Evolutionary conservation across 2,113 vertebrate species (phyloP), one percentile per base, ranked within the genome.

Genomic region (Tragelaphus scriptus): DNA sequence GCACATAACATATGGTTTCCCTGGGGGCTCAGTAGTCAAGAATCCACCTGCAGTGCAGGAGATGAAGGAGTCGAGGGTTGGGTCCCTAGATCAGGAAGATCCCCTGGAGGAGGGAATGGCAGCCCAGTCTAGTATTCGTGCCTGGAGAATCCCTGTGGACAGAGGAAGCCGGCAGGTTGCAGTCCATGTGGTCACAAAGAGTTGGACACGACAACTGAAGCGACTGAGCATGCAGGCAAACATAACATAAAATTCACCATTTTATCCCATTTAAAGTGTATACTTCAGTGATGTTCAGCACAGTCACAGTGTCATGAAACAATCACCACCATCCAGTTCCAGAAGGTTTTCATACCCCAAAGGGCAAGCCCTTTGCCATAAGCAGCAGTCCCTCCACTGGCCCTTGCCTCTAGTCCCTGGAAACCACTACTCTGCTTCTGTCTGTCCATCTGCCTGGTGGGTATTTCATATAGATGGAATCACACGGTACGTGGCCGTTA

Each of bases 131-230:
- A 7, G 12, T 25, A 25, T 77, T 26, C 11, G 1, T 40, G 21
- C 68, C 68, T 2, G 19, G 12, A 77, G 36, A 77, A 44, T 44
- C 40, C 36, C 23, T 25, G 4, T 14, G 71, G 12, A 44, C 40
- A 15, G 23, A 77, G 36, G 71, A 44, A 7, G 12, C 71, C 1
- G 0, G 36, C 6, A 26, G 36, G 23, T 7, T 77, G 12, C 71
- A 26, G 71, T 26, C 71, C 21, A 14, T 3, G 36, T 40, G 36
- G 36, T 77, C 36, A 25, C 36, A 25, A 21, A 71, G 71, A 44
- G 23, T 25, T 13, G 23, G 23, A 26, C 71, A 77, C 0, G 0
- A 77, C 0, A 0, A 25, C 71, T 44, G 36, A 77, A 26, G 23
- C 3, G 3, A 44, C 6, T 14, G 36, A 26, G 71, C 36, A 77